These are phyloP conservation scores for Leiothrix lutea DNA, from an alignment of 2,113 vertebrate species.

Conservation along the genomic window DNA sequence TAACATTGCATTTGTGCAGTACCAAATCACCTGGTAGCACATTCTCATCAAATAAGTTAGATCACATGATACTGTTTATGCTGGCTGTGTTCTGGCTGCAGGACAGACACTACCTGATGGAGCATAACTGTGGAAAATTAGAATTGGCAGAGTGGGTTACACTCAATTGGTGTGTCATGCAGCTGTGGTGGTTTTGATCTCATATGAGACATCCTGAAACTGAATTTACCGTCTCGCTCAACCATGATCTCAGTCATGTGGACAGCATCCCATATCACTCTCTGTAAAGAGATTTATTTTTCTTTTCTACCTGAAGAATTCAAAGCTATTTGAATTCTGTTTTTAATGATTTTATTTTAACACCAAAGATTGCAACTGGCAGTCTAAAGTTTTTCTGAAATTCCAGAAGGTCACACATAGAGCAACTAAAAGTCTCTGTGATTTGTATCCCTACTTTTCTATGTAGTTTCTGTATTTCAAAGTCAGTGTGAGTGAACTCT, in stretches of 20 bases:
- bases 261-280: background rate
- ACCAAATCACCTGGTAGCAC: background rate
- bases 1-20: background rate
- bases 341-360: background rate
- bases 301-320: background rate
- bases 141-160: background rate
- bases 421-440: background rate
- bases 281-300: background rate
- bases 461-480: background rate
- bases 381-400: background rate
- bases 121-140: background rate
- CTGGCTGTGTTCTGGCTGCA: background rate
- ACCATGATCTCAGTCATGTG: background rate
- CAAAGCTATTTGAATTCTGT: background rate
- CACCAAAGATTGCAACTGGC: background rate
- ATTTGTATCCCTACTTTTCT: background rate
- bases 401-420: background rate
- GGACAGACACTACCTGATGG: constrained; percentile 10
- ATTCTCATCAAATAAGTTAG: background rate
- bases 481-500: background rate
- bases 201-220: background rate
- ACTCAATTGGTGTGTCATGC: background rate
- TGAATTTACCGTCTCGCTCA: background rate
- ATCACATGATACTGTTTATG: background rate
- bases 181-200: constrained; percentile 46